Conservation (phyloP, 2,888 invertebrate genomes). For the Papilio demoleus region DNA sequence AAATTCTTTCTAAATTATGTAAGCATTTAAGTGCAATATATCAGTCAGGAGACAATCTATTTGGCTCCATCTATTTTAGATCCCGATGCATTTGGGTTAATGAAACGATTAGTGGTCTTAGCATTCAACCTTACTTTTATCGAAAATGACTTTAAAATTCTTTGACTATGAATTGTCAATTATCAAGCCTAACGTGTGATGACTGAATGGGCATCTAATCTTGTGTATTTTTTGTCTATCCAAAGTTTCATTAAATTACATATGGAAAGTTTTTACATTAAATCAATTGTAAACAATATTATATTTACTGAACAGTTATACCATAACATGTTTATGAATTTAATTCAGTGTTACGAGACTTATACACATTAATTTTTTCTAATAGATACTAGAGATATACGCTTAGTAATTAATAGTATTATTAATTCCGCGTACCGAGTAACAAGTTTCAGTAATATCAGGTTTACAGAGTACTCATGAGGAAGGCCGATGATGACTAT, state of each 20-base stretch:
- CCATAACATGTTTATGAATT: neutral
- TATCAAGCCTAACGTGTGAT: neutral
- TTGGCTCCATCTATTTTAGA: conserved; percentile 1
- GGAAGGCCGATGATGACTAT: conserved; percentile 8
- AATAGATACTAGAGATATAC: neutral
- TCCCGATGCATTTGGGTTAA: conserved; percentile 3
- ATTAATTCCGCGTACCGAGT: conserved; percentile 3
- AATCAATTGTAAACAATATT: neutral
- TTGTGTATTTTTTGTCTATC: neutral
- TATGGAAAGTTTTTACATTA: neutral
- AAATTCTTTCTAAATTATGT: conserved; percentile 5
- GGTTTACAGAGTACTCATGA: conserved; percentile 24
- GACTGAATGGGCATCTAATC: neutral
- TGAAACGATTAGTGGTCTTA: neutral
- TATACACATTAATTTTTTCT: neutral
- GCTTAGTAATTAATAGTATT: neutral
- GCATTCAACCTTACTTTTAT: neutral
- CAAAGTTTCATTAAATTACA: neutral
- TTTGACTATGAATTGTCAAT: neutral
- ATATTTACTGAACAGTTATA: neutral
- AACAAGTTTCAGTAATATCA: conserved; percentile 24
- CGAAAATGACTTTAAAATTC: neutral
- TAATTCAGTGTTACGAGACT: neutral
- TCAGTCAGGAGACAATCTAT: conserved; percentile 1
- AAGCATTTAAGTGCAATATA: neutral